Base-by-base conservation (phyloP, 2,797 vertebrate genomes). In the Trachops cirrhosus region DNA sequence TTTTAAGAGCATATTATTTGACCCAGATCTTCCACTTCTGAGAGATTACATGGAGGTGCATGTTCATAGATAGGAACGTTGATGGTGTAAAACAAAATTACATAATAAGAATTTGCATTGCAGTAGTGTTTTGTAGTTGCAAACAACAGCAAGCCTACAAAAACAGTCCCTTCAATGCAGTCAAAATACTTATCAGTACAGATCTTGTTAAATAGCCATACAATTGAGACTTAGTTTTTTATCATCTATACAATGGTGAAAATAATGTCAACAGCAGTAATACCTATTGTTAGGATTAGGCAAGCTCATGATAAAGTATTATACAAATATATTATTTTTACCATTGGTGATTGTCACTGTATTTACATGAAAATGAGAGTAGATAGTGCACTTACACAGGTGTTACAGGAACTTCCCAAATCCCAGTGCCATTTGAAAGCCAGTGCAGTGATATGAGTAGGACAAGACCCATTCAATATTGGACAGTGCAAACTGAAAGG, bases 221-320 rank as follows among this genome's bases (percentile, higher is more conserved):
- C 32, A 44, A 16, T 50, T 44, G 18, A 92, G 24, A 32, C 50
- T 91, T 70, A 52, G 80, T 82, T 86, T 93, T 93, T 93, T 91
- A 77, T 87, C 32, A 32, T 70, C 44, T 73, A n/a, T 89, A 89
- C 89, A 89, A 92, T 39, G 52, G 29, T 93, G 71, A 77, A 93
- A 87, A 86, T 82, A 62, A 62, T 50, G 52, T 26, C 62, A 87
- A 46, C 3, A 59, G 46, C 70, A 88, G 62, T 83, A 84, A 67
- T 83, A 78, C 12, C 52, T 83, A 22, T 84, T 54, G 57, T 87
- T 34, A 83, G 44, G 44, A 83, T 62, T 54, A 83, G 37, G 37
- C 44, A 50, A 78, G 46, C 84, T 91, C 71, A 78, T n/a, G 70
- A 18, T 91, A n/a, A 88, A 94, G 70, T 88, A 57, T 77, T 84